Base-by-base conservation (phyloP, 2,797 vertebrate species). In the Darevskia mixta region DNA sequence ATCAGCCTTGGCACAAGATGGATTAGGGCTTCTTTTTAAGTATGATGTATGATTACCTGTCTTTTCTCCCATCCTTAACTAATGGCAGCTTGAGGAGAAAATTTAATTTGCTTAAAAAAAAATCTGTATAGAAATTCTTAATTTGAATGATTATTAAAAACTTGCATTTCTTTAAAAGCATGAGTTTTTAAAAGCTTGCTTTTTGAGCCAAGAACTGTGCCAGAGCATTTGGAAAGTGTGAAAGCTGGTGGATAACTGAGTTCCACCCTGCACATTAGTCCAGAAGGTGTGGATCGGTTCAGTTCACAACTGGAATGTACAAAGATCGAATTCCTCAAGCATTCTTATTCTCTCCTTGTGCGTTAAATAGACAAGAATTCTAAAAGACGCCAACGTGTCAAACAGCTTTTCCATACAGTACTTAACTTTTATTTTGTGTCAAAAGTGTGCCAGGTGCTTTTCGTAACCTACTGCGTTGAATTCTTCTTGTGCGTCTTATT, bases 341-440 rank as follows among this genome's bases (percentile, higher is more conserved):
- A 13, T 78, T 5, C 17, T n/a, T 64, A 23, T 27, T 81, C 32
- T 81, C 5, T 25, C n/a, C 32, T 25, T 35, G 9, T 80, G n/a
- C 9, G 89, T 45, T 95, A 88, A 76, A 94, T 95, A 93, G 89
- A n/a, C 82, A 90, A 72, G 88, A 84, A 75, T 80, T 82, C 61
- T 38, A 91, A 79, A 81, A 92, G 75, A 29, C 85, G 88, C 87
- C 82, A 78, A 89, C 83, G 91, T 66, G 76, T 55, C 77, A 89
- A 81, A n/a, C 45, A 23, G 45, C 85, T 89, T 87, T 85, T 93
- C 76, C 45, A 32, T 2, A 55, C 32, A 93, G 9, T 41, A 41
- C 17, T 32, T 15, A 38, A 67, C 27, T 66, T 55, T 20, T 87
- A 88, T 7, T 49, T 80, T 29, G 32, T 58, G 17, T 64, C 20